Evolutionary conservation across 1,140 invertebrate species (phyloP), one percentile per base, ranked within the genome.

Genomic region (Aphidius gifuensis): DNA sequence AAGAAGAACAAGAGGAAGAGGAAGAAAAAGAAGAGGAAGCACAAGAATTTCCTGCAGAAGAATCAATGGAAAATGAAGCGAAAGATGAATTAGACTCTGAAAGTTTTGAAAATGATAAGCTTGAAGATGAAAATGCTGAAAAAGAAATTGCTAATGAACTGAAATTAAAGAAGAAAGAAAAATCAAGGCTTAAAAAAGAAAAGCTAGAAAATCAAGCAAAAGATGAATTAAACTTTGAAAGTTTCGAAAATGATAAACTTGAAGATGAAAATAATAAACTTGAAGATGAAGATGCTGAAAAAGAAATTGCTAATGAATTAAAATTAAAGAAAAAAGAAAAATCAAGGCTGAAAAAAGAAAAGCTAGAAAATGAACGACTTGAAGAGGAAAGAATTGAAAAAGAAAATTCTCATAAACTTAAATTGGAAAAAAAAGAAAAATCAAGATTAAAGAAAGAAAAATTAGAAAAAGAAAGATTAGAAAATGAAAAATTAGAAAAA

Each of bases 401-500:
- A 16, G 16, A 16, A 16, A 16, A 16, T 16, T 16, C 16, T 16
- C 16, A 16, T 16, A 16, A 16, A 16, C 16, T 16, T 16, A 16
- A 16, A 16, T 16, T 3, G 6, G 53, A 55, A 39, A 55, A 39
- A 44, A 43, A 60, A 45, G 48, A 46, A 40, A 48, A 9, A 21
- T 39, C 38, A 39, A 53, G 23, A 50, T 9, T 53, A 39, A 53
- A 53, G 2, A 53, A 53, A 32, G 50, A 53, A n/a, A 53, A 53
- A 39, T 23, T 6, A 9, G 40, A 53, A 40, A 53, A 9, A 11
- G 40, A 53, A 9, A 21, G 42, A 23, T 49, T 23, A 50, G 44
- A 62, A 9, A 11, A 55, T n/a, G 44, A 66, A 58, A 50, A 64
- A 42, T n/a, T 46, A n/a, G 21, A 44, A 7, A 43, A 60, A 4